Base-by-base conservation (phyloP, 2,888 invertebrate species). In the Melipona beecheii region DNA sequence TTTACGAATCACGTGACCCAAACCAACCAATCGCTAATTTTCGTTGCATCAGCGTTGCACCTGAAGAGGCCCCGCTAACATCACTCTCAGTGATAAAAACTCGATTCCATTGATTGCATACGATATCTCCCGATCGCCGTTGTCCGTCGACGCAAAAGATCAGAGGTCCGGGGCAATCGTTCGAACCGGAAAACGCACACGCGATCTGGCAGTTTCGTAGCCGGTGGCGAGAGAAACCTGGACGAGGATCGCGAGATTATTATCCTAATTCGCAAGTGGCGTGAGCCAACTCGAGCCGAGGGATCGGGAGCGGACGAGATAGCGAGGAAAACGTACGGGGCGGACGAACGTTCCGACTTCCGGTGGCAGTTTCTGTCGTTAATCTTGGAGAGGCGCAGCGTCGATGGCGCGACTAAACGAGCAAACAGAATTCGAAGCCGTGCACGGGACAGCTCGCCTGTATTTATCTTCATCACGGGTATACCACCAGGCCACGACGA, bases 251-350 rank as follows among this genome's bases (percentile, higher is more conserved):
- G 36, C 70, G 50, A 77, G 86, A 86, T 89, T 87, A 86, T 87
- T 83, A 83, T 78, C 84, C 88, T 89, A 89, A 89, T 89, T 84
- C 88, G 85, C 77, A 74, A 68, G 81, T 90, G 66, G 84, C 89
- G 89, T 89, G 89, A 71, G 72, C 71, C 56, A 52, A 72, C 43
- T 43, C 58, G 54, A 69, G 43, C 68, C 77, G 79, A 89, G 76
- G 76, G 83, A 89, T 87, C 75, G 27, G 1, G 27, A 1, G 84
- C 82, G 78, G 62, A 81, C 80, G 79, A 78, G 75, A 70, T 86
- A 72, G 85, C 85, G 77, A 71, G 72, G 70, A 75, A 71, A 86
- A 87, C 84, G 85, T 74, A 71, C 73, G 73, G 1, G 56, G 31
- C 76, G 76, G 75, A 77, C 81, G 81, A 86, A 68, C 71, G 79